phyloP scores from a whole-genome alignment of 2,888 invertebrate genomes.

The Artemia sp. region DNA sequence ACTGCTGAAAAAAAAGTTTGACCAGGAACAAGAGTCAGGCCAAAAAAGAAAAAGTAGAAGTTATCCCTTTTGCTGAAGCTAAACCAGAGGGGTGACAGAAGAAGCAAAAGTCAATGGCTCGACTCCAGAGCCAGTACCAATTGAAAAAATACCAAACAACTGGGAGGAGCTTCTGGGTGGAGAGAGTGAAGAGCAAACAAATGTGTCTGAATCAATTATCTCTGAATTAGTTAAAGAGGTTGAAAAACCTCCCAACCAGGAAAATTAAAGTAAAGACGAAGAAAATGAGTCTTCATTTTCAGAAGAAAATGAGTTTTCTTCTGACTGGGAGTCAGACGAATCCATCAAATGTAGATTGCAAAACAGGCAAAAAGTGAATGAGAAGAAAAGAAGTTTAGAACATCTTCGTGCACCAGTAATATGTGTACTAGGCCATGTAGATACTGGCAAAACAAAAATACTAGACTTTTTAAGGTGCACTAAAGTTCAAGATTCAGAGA shows the following conservation, averaged over 20 bases:
- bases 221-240: too few species aligned
- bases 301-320: not conserved
- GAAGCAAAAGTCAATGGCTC: not conserved
- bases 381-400: slow-evolving; percentile 46
- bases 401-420: slow-evolving; percentile 84
- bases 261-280: slow-evolving; percentile 18
- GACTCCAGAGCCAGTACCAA: slow-evolving; percentile 26
- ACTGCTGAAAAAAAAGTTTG: slow-evolving; percentile 35
- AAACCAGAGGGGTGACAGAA: slow-evolving; percentile 19
- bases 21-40: slow-evolving; percentile 55
- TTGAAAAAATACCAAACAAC: slow-evolving; percentile 51
- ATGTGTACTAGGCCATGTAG: slow-evolving; percentile 96
- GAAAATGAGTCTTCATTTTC: slow-evolving; percentile 21
- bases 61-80: slow-evolving; percentile 23
- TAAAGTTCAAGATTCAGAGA: slow-evolving; percentile 85
- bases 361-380: slow-evolving; percentile 49
- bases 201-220: not conserved
- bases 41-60: slow-evolving; percentile 49
- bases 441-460: slow-evolving; percentile 93
- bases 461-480: slow-evolving; percentile 68
- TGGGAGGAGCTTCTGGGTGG: slow-evolving; percentile 57
- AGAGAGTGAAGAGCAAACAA: slow-evolving; percentile 37
- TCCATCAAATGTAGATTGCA: slow-evolving; percentile 54
- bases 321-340: slow-evolving; percentile 35
- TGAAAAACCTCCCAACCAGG: too few species aligned